Conservation (phyloP, 2,113 vertebrate genomes). For the Petroica traversi region DNA sequence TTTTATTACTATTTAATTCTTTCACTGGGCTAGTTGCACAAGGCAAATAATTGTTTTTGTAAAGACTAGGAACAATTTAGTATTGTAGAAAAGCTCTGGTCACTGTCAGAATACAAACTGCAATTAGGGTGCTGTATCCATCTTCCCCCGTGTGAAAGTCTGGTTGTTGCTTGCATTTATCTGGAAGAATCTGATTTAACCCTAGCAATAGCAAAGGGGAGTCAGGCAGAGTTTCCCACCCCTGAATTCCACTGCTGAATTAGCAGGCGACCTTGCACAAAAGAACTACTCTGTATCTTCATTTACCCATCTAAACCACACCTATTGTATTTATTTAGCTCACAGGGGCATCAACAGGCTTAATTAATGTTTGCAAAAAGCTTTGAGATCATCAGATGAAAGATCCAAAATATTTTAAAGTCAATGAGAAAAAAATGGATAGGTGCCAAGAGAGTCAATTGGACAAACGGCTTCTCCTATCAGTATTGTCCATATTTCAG, state of each 20-base stretch:
- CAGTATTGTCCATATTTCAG: conserved; percentile 46
- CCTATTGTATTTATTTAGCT: conserved; percentile 48
- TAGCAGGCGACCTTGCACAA: conserved; percentile 23
- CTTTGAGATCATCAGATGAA: conserved; percentile 58
- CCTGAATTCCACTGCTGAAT: neutral
- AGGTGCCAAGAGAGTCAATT: neutral
- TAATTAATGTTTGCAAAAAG: conserved; percentile 65
- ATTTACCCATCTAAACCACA: conserved; percentile 20
- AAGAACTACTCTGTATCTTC: conserved; percentile 6
- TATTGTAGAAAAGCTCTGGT: neutral
- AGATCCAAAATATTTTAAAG: conserved; percentile 33
- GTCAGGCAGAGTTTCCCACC: neutral
- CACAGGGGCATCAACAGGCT: conserved; percentile 38
- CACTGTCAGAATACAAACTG: neutral
- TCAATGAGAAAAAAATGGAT: neutral
- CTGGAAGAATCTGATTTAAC: neutral
- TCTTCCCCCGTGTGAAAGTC: neutral
- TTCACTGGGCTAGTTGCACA: neutral
- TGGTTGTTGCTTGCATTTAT: neutral
- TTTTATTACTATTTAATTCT: neutral
- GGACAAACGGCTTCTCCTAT: conserved; percentile 48
- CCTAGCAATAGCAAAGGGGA: neutral
- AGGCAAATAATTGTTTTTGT: neutral
- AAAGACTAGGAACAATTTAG: neutral
- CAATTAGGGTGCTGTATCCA: neutral